A percentile compares a stretch with the other conserved stretches of the same genome.
Conservation (phyloP, 2,113 vertebrate genomes). For the Equus przewalskii region DNA sequence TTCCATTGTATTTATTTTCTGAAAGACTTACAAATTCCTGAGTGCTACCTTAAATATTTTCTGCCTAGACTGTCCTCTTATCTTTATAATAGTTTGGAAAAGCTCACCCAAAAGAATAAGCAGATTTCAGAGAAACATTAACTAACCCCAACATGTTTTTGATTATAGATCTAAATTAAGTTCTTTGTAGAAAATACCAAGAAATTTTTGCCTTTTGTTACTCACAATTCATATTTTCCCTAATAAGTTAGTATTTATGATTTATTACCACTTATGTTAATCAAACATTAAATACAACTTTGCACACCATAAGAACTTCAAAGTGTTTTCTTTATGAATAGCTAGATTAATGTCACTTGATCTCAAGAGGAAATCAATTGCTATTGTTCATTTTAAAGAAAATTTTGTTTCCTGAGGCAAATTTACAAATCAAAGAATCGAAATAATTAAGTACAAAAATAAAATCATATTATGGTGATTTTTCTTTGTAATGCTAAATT, state of each 20-base stretch:
- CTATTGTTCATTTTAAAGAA: constrained; percentile 66
- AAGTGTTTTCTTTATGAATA: constrained; percentile 63
- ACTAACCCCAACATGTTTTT: constrained; percentile 79
- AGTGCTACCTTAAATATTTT: neutral
- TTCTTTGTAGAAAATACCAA: constrained; percentile 66
- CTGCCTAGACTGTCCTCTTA: constrained; percentile 11
- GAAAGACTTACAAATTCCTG: constrained; percentile 21
- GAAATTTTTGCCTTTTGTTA: constrained; percentile 69
- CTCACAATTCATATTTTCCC: constrained; percentile 66
- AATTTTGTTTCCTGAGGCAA: constrained; percentile 48
- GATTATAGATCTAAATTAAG: constrained; percentile 84
- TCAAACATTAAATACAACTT: constrained; percentile 72
- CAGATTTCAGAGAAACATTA: constrained; percentile 73
- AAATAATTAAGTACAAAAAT: constrained; percentile 61
- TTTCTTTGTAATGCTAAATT: neutral
- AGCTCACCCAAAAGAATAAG: constrained; percentile 66
- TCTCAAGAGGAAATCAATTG: constrained; percentile 66
- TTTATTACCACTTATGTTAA: constrained; percentile 71
- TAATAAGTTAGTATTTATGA: constrained; percentile 73
- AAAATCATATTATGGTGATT: constrained; percentile 38
- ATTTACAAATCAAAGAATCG: constrained; percentile 50
- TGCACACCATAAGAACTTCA: constrained; percentile 65
- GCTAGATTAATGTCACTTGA: constrained; percentile 29
- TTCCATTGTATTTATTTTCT: constrained; percentile 68
- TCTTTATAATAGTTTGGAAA: constrained; percentile 69